Evolutionary conservation across 2,888 invertebrate genomes (phyloP).

Genomic region (Amorpha juglandis): DNA sequence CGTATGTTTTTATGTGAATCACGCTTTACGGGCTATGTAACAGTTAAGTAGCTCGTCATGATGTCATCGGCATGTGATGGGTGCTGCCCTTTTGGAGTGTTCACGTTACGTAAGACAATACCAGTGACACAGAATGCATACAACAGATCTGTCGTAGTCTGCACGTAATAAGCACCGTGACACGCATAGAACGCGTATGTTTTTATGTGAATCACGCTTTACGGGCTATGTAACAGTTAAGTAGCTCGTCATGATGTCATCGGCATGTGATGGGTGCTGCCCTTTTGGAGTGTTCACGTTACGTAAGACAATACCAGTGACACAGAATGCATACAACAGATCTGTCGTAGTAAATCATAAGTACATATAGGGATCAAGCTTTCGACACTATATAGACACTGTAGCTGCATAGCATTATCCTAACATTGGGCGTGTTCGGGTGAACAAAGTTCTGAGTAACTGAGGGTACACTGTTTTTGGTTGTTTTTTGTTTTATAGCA

Average conservation of each 20-base stretch:
- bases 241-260: slow-evolving; percentile 76
- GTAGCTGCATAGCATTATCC: neutral
- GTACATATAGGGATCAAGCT: neutral
- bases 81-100: slow-evolving; percentile 59
- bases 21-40: slow-evolving; percentile 70
- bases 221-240: slow-evolving; percentile 71
- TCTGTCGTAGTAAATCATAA: neutral
- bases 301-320: slow-evolving; percentile 46
- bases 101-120: slow-evolving; percentile 54
- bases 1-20: slow-evolving; percentile 60
- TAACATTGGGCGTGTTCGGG: neutral
- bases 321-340: neutral
- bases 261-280: slow-evolving; percentile 71
- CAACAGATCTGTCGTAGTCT: neutral
- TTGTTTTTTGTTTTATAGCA: too few species aligned
- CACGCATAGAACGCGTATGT: slow-evolving; percentile 39
- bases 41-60: slow-evolving; percentile 71
- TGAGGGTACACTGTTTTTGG: too few species aligned
- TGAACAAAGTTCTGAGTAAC: too few species aligned
- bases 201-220: slow-evolving; percentile 68
- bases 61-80: slow-evolving; percentile 78
- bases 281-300: slow-evolving; percentile 56
- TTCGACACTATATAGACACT: neutral
- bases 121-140: neutral
- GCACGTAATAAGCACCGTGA: too few species aligned